phyloP scores from a whole-genome alignment of 2,797 vertebrate genomes.

The Takifugu ocellatus region DNA sequence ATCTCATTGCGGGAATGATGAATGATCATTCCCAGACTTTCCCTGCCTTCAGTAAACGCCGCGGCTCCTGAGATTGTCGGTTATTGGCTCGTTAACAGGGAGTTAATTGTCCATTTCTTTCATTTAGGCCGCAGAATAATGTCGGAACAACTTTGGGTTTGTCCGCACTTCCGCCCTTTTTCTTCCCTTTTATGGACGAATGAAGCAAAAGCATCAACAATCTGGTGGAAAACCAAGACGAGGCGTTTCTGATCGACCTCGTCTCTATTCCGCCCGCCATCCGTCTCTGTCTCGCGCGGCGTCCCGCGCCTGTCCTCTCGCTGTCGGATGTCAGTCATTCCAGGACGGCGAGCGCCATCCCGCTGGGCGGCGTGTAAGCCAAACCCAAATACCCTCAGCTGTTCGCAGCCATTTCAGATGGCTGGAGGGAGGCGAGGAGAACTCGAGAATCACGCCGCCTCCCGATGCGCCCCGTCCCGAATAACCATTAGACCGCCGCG shows the following conservation, averaged over 20 bases:
- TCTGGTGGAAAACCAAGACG: too few species aligned
- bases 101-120: background rate
- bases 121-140: background rate
- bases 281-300: constrained; percentile 25
- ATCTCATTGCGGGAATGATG: background rate
- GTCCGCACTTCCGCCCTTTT: background rate
- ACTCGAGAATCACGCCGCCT: constrained; percentile 26
- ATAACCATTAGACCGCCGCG: constrained; percentile 52
- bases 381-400: constrained; percentile 58
- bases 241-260: too few species aligned
- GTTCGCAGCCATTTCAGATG: constrained; percentile 44
- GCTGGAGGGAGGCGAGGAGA: constrained; percentile 31
- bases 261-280: background rate
- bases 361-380: constrained; percentile 39
- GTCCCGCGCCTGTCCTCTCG: constrained; percentile 26
- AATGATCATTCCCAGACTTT: background rate
- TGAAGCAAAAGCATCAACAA: background rate
- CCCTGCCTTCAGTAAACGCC: too few species aligned
- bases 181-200: background rate
- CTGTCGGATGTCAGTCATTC: constrained; percentile 64
- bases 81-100: background rate
- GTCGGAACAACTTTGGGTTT: too few species aligned
- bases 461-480: constrained; percentile 25
- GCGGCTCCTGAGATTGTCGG: background rate
- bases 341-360: constrained; percentile 29